Conservation (phyloP, 2,888 invertebrate genomes). For the Synergus laeviventris region DNA sequence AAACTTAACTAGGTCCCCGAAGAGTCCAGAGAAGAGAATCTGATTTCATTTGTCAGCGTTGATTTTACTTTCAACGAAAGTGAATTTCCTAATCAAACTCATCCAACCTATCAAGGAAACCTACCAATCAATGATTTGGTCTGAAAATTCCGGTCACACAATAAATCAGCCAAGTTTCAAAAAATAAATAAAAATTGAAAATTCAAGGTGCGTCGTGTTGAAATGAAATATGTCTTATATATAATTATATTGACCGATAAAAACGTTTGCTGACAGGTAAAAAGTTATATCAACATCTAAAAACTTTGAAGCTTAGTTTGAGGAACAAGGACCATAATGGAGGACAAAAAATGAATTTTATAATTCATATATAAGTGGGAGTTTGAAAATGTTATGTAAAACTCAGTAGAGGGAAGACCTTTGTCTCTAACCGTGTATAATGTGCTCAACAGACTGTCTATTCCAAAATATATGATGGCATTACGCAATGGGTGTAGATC, state of each 20-base stretch:
- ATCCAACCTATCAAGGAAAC: not conserved
- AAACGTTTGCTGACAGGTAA: not conserved
- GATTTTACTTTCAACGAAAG: not conserved
- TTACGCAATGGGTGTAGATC: slow-evolving; percentile 17
- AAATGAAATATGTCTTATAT: not conserved
- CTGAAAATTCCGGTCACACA: no score
- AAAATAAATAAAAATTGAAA: no score
- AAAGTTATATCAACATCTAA: not conserved
- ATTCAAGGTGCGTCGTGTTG: no score
- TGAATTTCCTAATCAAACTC: not conserved
- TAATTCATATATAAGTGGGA: slow-evolving; percentile 1
- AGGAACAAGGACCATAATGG: not conserved
- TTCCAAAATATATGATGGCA: slow-evolving; percentile 36
- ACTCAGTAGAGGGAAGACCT: slow-evolving; percentile 10
- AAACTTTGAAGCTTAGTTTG: not conserved
- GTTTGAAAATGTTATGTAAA: slow-evolving; percentile 33
- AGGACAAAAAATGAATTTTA: not conserved
- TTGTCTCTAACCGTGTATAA: slow-evolving; percentile 23
- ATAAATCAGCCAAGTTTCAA: no score
- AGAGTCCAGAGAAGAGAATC: not conserved
- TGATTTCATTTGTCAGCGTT: not conserved
- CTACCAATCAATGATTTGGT: not conserved
- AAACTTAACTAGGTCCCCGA: not conserved
- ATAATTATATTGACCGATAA: not conserved
- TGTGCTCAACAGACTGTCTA: slow-evolving; percentile 27